phyloP scores from a whole-genome alignment of 2,113 vertebrate genomes.

The Myotis yumanensis region DNA sequence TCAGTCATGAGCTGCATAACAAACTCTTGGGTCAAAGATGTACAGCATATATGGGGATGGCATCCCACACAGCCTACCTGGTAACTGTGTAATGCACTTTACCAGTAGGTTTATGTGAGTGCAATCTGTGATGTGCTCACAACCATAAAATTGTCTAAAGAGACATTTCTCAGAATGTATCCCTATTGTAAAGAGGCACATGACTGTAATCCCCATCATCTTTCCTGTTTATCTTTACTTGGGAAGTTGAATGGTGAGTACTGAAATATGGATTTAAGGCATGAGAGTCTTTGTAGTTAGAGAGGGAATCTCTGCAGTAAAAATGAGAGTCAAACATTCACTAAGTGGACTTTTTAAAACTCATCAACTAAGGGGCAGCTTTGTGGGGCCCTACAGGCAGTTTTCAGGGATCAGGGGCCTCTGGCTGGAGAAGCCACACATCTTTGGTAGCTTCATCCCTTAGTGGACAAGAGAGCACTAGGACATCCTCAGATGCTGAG shows the following conservation, averaged over 20 bases:
- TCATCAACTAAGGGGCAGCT: fast-evolving
- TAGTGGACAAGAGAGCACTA: fast-evolving
- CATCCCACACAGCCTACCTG: background rate
- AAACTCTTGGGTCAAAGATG: background rate
- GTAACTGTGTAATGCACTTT: too few species aligned
- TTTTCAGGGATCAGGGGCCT: too few species aligned
- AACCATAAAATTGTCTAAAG: background rate
- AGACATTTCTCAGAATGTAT: background rate
- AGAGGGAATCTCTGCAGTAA: background rate
- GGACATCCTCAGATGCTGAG: fast-evolving
- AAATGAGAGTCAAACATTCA: background rate
- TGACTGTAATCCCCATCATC: fast-evolving
- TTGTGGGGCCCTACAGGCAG: fast-evolving
- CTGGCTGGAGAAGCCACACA: fast-evolving
- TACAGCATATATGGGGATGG: too few species aligned
- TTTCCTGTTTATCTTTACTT: background rate
- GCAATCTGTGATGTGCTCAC: background rate
- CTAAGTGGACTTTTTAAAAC: background rate
- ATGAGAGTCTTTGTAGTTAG: background rate
- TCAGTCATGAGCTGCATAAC: background rate
- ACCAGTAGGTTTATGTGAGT: background rate
- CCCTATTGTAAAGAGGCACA: background rate
- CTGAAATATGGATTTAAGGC: background rate
- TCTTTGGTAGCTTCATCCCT: too few species aligned
- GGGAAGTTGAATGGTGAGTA: background rate